These are phyloP conservation scores for Catharus fuscescens DNA, from an alignment of 2,113 vertebrate genomes.

Conservation along the genomic window DNA sequence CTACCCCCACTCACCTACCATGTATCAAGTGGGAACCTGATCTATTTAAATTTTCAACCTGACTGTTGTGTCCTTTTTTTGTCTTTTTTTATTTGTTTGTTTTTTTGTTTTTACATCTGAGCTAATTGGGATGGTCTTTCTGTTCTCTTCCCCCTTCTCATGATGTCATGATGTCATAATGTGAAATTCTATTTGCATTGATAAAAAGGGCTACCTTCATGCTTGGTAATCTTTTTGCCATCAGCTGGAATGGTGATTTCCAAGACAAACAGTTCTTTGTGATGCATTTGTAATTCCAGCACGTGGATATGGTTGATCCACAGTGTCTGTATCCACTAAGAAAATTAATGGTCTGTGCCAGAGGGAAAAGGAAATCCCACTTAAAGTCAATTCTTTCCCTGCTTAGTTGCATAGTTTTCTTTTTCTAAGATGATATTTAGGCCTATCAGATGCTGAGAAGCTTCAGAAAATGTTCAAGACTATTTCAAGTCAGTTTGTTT, in stretches of 20 bases:
- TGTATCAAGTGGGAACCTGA: neutral
- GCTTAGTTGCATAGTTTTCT: neutral
- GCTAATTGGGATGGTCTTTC: neutral
- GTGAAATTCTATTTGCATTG: neutral
- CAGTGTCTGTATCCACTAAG: neutral
- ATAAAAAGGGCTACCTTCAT: neutral
- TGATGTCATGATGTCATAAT: neutral
- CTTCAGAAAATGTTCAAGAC: neutral
- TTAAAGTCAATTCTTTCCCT: neutral
- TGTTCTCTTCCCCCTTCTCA: neutral
- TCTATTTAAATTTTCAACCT: neutral
- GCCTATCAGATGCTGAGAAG: neutral
- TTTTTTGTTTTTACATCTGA: neutral
- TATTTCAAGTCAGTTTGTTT: neutral
- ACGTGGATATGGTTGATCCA: neutral
- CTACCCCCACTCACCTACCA: rapidly evolving
- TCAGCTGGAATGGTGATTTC: neutral
- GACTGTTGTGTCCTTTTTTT: neutral
- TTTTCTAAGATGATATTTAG: neutral
- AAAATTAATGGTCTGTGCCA: neutral
- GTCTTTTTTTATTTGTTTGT: too few species aligned
- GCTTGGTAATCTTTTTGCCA: neutral
- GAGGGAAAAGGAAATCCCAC: neutral
- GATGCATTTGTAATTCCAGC: neutral
- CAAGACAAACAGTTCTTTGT: neutral